A percentile compares a stretch with the other conserved stretches of the same genome.
These are phyloP conservation scores for Enteromius fasciolatus DNA, from an alignment of 2,797 vertebrate species.

Conservation along the genomic window DNA sequence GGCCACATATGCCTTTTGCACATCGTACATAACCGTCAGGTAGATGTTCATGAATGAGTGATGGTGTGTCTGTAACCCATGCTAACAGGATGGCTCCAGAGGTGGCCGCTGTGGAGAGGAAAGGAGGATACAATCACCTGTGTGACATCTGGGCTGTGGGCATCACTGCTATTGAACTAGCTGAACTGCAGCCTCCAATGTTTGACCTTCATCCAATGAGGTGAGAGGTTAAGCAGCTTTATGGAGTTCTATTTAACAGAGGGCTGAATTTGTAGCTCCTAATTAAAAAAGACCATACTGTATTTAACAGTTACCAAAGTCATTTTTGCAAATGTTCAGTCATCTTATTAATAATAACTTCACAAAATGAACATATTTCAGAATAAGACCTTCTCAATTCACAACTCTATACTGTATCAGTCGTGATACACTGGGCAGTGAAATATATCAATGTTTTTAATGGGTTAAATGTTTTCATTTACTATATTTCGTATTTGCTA, in stretches of 20 bases:
- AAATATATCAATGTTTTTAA: neutral
- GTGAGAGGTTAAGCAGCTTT: conserved; percentile 63
- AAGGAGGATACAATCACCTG: conserved; percentile 87
- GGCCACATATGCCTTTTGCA: no score
- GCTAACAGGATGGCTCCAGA: conserved; percentile 85
- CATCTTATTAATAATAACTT: neutral
- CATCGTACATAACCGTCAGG: neutral
- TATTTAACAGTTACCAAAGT: no score
- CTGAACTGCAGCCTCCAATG: conserved; percentile 88
- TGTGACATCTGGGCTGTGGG: conserved; percentile 89
- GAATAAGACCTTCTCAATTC: neutral
- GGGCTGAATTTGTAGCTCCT: neutral
- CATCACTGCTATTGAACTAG: conserved; percentile 87
- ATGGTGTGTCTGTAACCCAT: conserved; percentile 43
- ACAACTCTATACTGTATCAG: neutral
- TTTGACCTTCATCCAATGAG: conserved; percentile 89
- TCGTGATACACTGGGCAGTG: neutral
- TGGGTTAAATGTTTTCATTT: neutral
- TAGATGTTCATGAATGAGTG: conserved; percentile 5
- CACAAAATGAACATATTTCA: neutral
- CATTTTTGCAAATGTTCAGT: neutral
- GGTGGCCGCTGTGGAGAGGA: conserved; percentile 87
- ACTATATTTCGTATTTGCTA: neutral
- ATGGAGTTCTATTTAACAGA: neutral
- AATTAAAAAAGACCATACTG: no score